Evolutionary conservation across 2,113 vertebrate genomes (phyloP), one percentile per base, ranked within the genome.

Genomic region (Lynx canadensis): DNA sequence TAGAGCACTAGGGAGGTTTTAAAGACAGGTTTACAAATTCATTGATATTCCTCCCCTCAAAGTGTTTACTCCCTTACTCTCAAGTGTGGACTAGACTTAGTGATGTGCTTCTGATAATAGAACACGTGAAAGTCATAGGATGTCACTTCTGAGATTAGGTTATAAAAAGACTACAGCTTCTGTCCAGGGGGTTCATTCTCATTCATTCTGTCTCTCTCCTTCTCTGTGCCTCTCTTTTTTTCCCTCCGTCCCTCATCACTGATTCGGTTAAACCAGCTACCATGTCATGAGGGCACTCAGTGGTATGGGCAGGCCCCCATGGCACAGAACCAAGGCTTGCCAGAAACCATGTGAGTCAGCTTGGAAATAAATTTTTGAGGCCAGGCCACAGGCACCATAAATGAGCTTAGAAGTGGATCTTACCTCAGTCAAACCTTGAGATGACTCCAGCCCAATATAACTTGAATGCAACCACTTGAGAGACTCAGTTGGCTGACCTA

Each of bases 11-110:
- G 36, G 63, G 14, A 48, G 1, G 65, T 27, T 89, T 91, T 33
- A 96, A 94, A 92, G 69, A 41, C 4, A 80, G 48, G 21, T 52
- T 69, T 93, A 65, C 16, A 94, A 93, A 68, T 65, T 83, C 11
- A 50, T 5, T 73, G 10, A 21, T n/a, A 27, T 29, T 85, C 9
- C 19, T 36, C 13, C n/a, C 29, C 55, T 83, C 81, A 55, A 79
- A 57, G 36, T 48, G 19, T 12, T 82, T 60, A 89, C 87, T 85
- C 21, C n/a, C 33, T 36, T 81, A 11, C 25, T 81, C 29, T 76
- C 29, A 12, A 86, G 18, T 48, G 16, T 48, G 8, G n/a, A 29
- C 38, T 45, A 14, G n/a, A 78, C 33, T 93, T 60, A 36, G 29
- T 21, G 55, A 48, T 41, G 13, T 38, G 57, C 68, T 92, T 63